A percentile compares a stretch with the other conserved stretches of the same genome.
These are phyloP conservation scores for Drosophila hawaiiensis DNA, from an alignment of 2,888 invertebrate genomes.

Conservation along the genomic window DNA sequence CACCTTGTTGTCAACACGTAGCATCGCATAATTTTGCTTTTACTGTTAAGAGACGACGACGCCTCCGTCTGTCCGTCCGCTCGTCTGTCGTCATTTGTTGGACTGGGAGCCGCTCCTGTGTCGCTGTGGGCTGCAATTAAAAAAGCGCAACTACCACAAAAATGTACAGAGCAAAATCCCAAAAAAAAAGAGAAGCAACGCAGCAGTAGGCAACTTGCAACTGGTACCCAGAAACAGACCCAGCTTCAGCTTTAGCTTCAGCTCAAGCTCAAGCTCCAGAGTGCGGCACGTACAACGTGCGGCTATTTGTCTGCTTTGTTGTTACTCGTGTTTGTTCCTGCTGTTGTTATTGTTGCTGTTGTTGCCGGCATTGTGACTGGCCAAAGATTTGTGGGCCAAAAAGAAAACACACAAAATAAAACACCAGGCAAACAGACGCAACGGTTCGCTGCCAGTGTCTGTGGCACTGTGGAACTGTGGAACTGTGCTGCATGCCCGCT, in stretches of 20 bases:
- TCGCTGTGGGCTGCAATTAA: slow-evolving; percentile 74
- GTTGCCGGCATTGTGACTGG: slow-evolving; percentile 73
- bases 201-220: slow-evolving; percentile 17
- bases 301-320: slow-evolving; percentile 78
- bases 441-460: slow-evolving; percentile 24
- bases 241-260: neutral
- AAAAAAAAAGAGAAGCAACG: slow-evolving; percentile 40
- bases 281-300: slow-evolving; percentile 74
- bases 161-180: slow-evolving; percentile 30
- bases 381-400: slow-evolving; percentile 75
- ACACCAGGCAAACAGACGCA: slow-evolving; percentile 23
- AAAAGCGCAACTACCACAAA: slow-evolving; percentile 74
- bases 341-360: slow-evolving; percentile 29
- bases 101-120: slow-evolving; percentile 75
- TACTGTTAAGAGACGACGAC: slow-evolving; percentile 72
- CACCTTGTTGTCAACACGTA: slow-evolving; percentile 75
- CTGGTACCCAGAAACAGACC: slow-evolving; percentile 4
- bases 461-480: slow-evolving; percentile 14
- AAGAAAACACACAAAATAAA: slow-evolving; percentile 34
- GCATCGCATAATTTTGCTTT: slow-evolving; percentile 77
- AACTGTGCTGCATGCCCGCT: slow-evolving; percentile 36
- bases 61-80: slow-evolving; percentile 13
- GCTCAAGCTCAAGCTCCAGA: slow-evolving; percentile 33
- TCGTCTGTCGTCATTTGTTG: slow-evolving; percentile 27
- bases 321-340: slow-evolving; percentile 61